Evolutionary conservation across 2,888 invertebrate species (phyloP).

Genomic region (Cantharis nigra): DNA sequence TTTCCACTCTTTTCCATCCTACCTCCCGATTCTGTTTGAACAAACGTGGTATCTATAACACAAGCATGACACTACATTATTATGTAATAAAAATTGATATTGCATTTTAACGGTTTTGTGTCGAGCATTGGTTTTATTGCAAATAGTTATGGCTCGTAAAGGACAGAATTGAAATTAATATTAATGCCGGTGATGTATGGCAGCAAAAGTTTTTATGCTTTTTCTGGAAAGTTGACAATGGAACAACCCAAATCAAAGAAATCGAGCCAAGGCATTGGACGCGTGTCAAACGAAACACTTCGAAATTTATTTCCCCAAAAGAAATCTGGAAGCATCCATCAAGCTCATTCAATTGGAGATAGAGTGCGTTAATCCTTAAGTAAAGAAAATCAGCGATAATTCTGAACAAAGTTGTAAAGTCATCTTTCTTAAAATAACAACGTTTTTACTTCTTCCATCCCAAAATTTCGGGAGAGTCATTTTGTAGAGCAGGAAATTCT

Average conservation of each 20-base stretch:
- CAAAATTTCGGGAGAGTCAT: not conserved
- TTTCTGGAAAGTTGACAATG: not conserved
- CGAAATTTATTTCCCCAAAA: not conserved
- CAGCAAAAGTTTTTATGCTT: not conserved
- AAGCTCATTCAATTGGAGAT: not conserved
- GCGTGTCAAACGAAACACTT: not conserved
- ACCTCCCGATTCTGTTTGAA: not conserved
- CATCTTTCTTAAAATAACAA: not conserved
- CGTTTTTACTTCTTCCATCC: not conserved
- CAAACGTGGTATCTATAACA: not conserved
- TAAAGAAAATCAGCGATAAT: not conserved
- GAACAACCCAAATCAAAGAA: not conserved
- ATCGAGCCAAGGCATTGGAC: not conserved
- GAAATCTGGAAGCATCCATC: not conserved
- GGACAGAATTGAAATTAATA: not conserved
- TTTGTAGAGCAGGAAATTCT: not conserved
- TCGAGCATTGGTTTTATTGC: not conserved
- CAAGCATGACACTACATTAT: not conserved
- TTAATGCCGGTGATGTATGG: not conserved
- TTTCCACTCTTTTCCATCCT: not conserved
- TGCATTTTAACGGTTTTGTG: not conserved
- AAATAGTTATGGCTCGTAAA: not conserved
- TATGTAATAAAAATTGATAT: not conserved
- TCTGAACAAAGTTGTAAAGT: not conserved
- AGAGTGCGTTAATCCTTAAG: not conserved